Percentiles rank a stretch among this genome's conserved stretches.
These are phyloP conservation scores for Ceratosolen solmsi DNA, from an alignment of 1,140 invertebrate genomes.

Conservation along the genomic window DNA sequence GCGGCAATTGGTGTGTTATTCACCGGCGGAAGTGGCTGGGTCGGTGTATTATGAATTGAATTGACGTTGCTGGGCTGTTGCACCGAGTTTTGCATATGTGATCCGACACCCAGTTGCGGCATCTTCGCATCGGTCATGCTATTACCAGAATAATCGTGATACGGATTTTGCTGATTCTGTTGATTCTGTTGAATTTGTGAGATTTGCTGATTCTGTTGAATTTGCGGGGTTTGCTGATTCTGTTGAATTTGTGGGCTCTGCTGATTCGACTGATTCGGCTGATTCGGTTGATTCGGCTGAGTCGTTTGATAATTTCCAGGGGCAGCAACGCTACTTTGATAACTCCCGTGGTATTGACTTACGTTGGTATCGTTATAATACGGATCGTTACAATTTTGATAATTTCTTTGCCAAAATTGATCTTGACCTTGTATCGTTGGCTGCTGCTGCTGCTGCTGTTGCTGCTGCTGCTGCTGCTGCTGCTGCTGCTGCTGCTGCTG, in stretches of 20 bases:
- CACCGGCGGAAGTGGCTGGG: conserved; percentile 11
- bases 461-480: conserved; percentile 36
- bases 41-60: conserved; percentile 49
- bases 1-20: conserved; percentile 20
- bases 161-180: conserved; percentile 66
- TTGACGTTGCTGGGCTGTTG: conserved; percentile 25
- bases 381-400: conserved; percentile 63
- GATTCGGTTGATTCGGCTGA: conserved; percentile 34
- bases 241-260: conserved; percentile 37
- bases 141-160: conserved; percentile 61
- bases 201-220: conserved; percentile 32
- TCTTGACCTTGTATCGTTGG: conserved; percentile 61
- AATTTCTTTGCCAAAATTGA: conserved; percentile 69
- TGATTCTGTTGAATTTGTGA: conserved; percentile 43
- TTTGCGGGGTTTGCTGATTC: conserved; percentile 33
- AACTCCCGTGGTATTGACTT: conserved; percentile 67
- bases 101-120: not conserved
- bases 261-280: conserved; percentile 22
- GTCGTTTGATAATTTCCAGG: conserved; percentile 27
- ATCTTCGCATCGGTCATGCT: conserved; percentile 48
- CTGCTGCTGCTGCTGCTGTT: conserved; percentile 40
- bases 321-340: conserved; percentile 44
- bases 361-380: conserved; percentile 62
- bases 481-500: conserved; percentile 20
- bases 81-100: conserved; percentile 40